Evolutionary conservation across 2,113 vertebrate species (phyloP), one percentile per base, ranked within the genome.

Genomic region (Lamprologus speciosus): DNA sequence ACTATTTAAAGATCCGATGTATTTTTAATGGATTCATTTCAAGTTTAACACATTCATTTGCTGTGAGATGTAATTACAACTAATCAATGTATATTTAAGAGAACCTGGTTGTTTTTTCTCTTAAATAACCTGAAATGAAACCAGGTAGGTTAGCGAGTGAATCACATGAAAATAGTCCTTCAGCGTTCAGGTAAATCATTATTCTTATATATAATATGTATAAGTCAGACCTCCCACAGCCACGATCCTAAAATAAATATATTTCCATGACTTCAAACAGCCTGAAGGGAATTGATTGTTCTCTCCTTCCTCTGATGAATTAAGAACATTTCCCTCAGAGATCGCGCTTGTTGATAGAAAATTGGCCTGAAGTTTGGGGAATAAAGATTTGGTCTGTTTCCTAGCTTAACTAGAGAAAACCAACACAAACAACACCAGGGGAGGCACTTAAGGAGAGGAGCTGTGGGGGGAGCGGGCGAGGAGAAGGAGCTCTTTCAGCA

Each of bases 391-490:
- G 93, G 94, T 96, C 91, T 93, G 89, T 92, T 96, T 96, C 90
- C 89, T 81, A 85, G 89, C 88, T 95, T 95, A 95, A 95, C 94
- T 95, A 87, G 92, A 93, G 90, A 95, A 95, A 96, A 95, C 90
- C 94, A 96, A 95, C 94, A 94, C 93, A 95, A 95, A 96, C 93
- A 96, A 96, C 92, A 94, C 93, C 88, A 91, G 88, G 93, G 92
- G 95, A 95, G 94, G 91, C 92, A 94, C 94, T 96, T 95, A 94
- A 94, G 91, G 89, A 93, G 83, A 83, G 85, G 81, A 92, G 50
- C 73, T 35, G 85, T 54, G 57, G 40, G 81, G 83, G 84, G 63
- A 58, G 58, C 23, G 40, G 75, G 37, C 7, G 28, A 45, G 79
- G 55, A 83, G 70, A 28, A 87, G 90, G 40, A 84, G 91, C 88